phyloP scores from a whole-genome alignment of 1,140 invertebrate species.

The Vanessa tameamea region DNA sequence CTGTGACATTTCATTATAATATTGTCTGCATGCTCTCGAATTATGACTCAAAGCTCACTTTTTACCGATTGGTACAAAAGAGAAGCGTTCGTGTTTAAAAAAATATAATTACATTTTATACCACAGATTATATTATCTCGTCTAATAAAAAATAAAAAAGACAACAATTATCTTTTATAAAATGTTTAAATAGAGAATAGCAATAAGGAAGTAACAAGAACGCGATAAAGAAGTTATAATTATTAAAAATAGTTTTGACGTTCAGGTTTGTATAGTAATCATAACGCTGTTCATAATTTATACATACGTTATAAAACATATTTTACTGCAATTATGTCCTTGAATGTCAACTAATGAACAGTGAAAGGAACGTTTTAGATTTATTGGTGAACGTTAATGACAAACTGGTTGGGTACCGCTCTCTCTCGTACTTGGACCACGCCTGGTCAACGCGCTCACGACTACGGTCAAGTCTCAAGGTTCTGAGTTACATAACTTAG shows the following conservation, averaged over 20 bases:
- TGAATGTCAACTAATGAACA: conserved; percentile 18
- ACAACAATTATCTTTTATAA: no score
- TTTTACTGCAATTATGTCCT: conserved; percentile 20
- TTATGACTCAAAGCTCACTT: conserved; percentile 57
- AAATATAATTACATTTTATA: no score
- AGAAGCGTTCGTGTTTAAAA: conserved; percentile 29
- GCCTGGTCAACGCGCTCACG: conserved; percentile 65
- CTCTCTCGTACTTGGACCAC: conserved; percentile 52
- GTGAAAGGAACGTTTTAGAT: conserved; percentile 29
- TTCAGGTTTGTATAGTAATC: background rate
- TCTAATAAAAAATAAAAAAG: background rate
- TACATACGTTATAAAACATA: conserved; percentile 5
- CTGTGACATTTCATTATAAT: conserved; percentile 41
- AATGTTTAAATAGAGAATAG: background rate
- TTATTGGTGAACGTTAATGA: conserved; percentile 28
- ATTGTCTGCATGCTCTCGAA: conserved; percentile 45
- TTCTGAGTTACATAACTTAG: conserved; percentile 71
- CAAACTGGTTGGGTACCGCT: conserved; percentile 26
- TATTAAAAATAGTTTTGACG: background rate
- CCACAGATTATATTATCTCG: no score
- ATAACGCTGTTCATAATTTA: background rate
- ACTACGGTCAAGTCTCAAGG: conserved; percentile 78
- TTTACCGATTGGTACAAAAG: conserved; percentile 43
- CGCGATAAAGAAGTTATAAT: background rate
- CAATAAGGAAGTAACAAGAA: conserved; percentile 3